phyloP scores from a whole-genome alignment of 53 echinoderm and acorn worm genomes.

The Antedon mediterranea region DNA sequence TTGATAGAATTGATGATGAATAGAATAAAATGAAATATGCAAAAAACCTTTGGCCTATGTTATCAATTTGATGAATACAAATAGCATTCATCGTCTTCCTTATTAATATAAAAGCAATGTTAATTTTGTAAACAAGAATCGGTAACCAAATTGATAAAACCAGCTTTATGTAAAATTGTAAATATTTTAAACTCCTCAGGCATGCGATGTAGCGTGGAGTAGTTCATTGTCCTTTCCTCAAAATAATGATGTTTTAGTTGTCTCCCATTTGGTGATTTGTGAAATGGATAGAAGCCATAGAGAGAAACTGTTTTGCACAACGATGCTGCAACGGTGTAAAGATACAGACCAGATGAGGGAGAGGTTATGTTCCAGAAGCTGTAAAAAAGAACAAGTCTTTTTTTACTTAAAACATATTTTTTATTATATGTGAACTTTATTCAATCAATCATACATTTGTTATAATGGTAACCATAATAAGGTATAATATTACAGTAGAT shows the following conservation, averaged over 20 bases:
- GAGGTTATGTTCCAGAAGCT: background rate
- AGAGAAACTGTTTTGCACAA: slow-evolving; percentile 4
- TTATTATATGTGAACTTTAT: no score
- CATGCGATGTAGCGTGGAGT: background rate
- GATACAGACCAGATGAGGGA: slow-evolving; percentile 4
- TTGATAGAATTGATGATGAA: no score
- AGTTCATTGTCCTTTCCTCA: background rate
- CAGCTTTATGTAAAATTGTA: background rate
- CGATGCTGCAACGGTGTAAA: background rate
- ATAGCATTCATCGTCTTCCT: no score
- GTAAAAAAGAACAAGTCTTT: background rate
- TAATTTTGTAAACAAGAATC: background rate
- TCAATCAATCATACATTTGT: no score
- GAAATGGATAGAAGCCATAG: slow-evolving; percentile 4
- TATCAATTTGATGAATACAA: no score
- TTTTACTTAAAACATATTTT: no score
- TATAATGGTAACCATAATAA: no score
- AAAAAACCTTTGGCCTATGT: no score
- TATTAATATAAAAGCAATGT: no score
- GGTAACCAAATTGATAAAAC: background rate
- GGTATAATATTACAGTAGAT: no score
- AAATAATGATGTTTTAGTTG: background rate
- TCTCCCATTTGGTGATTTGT: background rate
- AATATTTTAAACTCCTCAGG: background rate
- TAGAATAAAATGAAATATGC: no score